phyloP scores from a whole-genome alignment of 2,113 vertebrate genomes.

The Phodopus roborovskii region DNA sequence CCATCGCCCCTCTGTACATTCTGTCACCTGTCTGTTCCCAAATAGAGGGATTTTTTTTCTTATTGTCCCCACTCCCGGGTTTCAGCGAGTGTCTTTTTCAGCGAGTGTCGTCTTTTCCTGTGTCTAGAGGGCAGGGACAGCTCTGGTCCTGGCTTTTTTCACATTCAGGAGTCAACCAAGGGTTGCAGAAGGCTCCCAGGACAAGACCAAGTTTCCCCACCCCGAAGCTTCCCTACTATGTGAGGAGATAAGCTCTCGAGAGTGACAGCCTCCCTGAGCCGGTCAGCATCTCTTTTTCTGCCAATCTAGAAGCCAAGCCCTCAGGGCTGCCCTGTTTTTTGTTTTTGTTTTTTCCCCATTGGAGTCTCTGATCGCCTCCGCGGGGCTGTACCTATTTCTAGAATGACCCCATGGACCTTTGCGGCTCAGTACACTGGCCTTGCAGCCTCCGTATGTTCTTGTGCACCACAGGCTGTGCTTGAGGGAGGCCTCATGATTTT shows the following conservation, averaged over 20 bases:
- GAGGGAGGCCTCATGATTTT: not conserved
- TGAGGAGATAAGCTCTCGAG: not conserved
- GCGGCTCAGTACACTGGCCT: not conserved
- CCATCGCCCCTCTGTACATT: not conserved
- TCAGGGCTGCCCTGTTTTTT: not conserved
- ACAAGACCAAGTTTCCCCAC: not conserved
- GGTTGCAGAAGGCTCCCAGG: not conserved
- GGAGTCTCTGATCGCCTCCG: not conserved
- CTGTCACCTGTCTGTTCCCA: not conserved
- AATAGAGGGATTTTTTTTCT: not conserved
- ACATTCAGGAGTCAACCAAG: not conserved
- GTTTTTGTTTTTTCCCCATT: not conserved
- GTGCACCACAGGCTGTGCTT: too few species aligned
- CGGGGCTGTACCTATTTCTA: not conserved
- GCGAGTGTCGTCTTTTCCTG: not conserved
- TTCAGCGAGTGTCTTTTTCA: not conserved
- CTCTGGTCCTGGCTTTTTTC: not conserved
- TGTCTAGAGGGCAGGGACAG: not conserved
- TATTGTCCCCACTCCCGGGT: not conserved
- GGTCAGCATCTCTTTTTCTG: not conserved
- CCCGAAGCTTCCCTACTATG: not conserved
- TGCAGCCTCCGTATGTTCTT: fast-evolving
- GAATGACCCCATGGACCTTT: fast-evolving
- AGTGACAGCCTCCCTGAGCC: not conserved
- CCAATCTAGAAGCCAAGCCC: not conserved